phyloP scores from a whole-genome alignment of 1,140 invertebrate genomes.

The Babylonia areolata region DNA sequence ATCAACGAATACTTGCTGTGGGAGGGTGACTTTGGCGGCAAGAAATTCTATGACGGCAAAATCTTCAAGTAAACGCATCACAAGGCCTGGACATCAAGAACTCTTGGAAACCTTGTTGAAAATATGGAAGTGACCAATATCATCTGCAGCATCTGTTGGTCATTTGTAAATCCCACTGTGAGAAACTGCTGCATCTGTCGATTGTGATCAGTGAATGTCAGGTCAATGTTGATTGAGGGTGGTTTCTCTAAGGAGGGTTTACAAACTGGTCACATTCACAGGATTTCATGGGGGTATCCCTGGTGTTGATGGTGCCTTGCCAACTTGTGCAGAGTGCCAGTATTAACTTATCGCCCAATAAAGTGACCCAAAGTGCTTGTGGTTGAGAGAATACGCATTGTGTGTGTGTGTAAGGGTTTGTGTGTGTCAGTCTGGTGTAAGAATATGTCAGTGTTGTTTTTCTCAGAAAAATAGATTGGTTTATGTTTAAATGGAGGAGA shows the following conservation, averaged over 20 bases:
- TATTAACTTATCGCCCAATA: background rate
- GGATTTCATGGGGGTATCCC: background rate
- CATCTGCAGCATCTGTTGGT: background rate
- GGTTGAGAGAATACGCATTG: too few relatives aligned
- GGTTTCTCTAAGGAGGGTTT: background rate
- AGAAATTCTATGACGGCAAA: constrained; percentile 98
- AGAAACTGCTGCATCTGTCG: constrained; percentile 2
- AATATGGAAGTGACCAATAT: background rate
- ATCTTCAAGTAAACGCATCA: constrained; percentile 99
- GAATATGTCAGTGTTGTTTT: too few relatives aligned
- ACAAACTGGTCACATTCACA: background rate
- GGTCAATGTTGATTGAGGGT: background rate
- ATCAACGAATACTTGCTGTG: constrained; percentile 96
- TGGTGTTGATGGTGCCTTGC: background rate
- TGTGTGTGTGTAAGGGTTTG: too few relatives aligned
- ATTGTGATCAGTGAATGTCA: background rate
- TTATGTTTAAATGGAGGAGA: too few relatives aligned
- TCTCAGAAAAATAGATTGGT: too few relatives aligned
- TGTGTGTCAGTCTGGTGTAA: too few relatives aligned
- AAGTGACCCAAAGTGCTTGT: background rate
- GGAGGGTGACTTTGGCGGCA: constrained; percentile 91
- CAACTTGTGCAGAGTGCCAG: background rate
- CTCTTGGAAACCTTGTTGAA: background rate
- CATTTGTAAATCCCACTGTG: background rate
- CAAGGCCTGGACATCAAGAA: background rate